Percentiles rank a stretch among this genome's conserved stretches.
Conservation (phyloP, 2,888 invertebrate genomes). For the Pachliopta kotzebuea region DNA sequence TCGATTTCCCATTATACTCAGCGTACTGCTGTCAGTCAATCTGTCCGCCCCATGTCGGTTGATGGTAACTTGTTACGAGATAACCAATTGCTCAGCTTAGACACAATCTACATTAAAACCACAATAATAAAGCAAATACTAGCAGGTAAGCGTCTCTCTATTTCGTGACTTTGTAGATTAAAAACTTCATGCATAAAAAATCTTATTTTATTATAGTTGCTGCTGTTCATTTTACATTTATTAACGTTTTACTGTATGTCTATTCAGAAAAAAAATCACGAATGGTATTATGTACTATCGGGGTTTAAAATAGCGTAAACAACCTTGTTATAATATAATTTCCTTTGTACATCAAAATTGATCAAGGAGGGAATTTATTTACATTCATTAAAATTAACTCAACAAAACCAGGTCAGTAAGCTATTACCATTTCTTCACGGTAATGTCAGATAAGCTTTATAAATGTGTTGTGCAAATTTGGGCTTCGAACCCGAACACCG, state of each 20-base stretch:
- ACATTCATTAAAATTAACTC: not conserved
- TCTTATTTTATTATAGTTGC: not conserved
- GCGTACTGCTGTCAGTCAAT: slow-evolving; percentile 4
- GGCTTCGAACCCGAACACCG: not conserved
- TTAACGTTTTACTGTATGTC: not conserved
- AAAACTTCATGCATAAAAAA: not conserved
- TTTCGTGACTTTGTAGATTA: too few species aligned
- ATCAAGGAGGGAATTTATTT: not conserved
- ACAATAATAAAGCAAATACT: too few species aligned
- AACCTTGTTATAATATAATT: too few species aligned
- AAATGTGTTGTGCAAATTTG: not conserved
- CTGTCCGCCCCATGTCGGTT: not conserved
- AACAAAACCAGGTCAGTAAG: not conserved
- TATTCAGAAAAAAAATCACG: too few species aligned
- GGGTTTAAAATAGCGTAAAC: too few species aligned
- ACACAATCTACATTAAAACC: not conserved
- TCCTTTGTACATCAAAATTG: not conserved
- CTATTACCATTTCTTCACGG: not conserved
- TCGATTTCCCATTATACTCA: not conserved
- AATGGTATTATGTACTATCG: too few species aligned
- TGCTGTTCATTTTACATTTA: not conserved
- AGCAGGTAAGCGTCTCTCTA: too few species aligned
- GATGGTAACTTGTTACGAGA: not conserved
- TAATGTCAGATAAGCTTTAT: not conserved
- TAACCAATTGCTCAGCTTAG: not conserved